Evolutionary conservation across 2,113 vertebrate species (phyloP), one percentile per base, ranked within the genome.

Genomic region (Microcebus ravelobensis): DNA sequence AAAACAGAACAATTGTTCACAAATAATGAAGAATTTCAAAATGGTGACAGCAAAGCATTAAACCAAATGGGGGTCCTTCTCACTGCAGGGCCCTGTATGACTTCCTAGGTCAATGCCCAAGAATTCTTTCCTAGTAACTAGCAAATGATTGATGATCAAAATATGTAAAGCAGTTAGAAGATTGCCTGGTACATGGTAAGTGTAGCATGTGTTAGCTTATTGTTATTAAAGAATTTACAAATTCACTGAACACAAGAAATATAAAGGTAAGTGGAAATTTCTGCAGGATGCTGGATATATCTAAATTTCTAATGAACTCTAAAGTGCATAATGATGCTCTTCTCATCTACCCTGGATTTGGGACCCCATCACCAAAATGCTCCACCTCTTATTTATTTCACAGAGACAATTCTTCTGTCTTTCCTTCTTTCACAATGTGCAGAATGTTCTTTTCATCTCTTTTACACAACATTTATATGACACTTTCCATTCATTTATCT

Each of bases 291-390:
- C 34, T 67, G 34, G 21, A 29, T 61, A 81, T 50, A 55, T 52
- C 23, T 74, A 84, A 89, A 34, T 82, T 95, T 86, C 20, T 39
- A 82, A 68, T 14, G n/a, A 57, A 9, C 11, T 91, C 65, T 87
- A 14, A 89, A 84, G 6, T 71, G 34, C 88, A 1, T 50, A 77
- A 65, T 7, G 25, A 31, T 70, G 31, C 50, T 87, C 55, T 90
- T 83, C 36, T 45, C 48, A 65, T 34, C 13, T 0, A 3, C 39
- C 8, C 39, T 59, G 14, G 34, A 59, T 57, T 73, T 50, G 70
- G 34, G 8, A 13, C 48, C 6, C 25, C 6, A 4, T 65, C n/a
- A 12, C 1, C 8, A 63, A 96, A 89, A 67, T 14, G 29, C 5
- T n/a, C 6, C n/a, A n/a, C n/a, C n/a, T n/a, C n/a, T n/a, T n/a